A percentile compares a stretch with the other conserved stretches of the same genome.
phyloP scores from a whole-genome alignment of 1,140 invertebrate genomes.

The Dufourea novaeangliae region DNA sequence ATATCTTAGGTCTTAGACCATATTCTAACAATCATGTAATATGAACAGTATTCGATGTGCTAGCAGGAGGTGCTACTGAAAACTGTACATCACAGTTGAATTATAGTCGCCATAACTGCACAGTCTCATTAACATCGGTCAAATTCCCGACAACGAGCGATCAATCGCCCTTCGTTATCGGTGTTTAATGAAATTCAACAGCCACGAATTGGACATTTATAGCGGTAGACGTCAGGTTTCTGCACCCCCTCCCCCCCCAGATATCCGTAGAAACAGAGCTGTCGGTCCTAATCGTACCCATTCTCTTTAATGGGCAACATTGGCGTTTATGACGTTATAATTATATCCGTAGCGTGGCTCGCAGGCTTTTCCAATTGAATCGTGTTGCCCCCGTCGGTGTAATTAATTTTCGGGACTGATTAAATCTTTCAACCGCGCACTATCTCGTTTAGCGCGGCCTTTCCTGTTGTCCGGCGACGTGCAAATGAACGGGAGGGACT shows the following conservation, averaged over 20 bases:
- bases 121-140: no score
- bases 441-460: not conserved
- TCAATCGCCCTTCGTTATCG: not conserved
- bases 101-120: not conserved
- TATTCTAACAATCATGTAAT: no score
- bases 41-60: no score
- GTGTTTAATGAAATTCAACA: conserved; percentile 3
- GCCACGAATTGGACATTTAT: not conserved
- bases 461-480: not conserved
- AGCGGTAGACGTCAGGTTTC: no score
- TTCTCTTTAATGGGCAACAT: conserved; percentile 15
- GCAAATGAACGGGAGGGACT: not conserved
- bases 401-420: conserved; percentile 49
- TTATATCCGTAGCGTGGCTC: conserved; percentile 28
- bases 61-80: no score
- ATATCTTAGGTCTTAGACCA: no score
- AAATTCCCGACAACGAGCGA: no score
- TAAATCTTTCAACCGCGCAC: conserved; percentile 9
- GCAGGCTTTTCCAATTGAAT: conserved; percentile 34
- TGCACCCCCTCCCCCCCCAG: no score
- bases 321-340: conserved; percentile 35
- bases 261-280: no score
- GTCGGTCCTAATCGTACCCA: not conserved
- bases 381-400: not conserved
- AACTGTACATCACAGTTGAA: not conserved